Conservation (phyloP, 2,113 vertebrate genomes). For the Rhabdomys dilectus region DNA sequence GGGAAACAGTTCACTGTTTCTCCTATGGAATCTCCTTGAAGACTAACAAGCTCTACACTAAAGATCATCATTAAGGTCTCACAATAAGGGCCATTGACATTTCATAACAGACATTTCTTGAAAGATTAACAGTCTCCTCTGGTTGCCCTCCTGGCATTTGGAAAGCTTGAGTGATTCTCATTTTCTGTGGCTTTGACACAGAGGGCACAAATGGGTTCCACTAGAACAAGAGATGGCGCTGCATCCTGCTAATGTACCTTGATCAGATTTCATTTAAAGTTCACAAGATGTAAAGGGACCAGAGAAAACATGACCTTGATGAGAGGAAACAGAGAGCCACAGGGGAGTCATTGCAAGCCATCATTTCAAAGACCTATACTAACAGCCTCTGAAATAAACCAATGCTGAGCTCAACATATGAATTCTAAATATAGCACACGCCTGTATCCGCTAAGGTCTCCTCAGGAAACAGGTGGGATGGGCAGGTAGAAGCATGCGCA, state of each 20-base stretch:
- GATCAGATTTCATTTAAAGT: neutral
- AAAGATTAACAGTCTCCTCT: neutral
- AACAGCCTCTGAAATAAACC: slow-evolving; percentile 25
- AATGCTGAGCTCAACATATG: neutral
- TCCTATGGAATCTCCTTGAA: neutral
- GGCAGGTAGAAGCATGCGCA: neutral
- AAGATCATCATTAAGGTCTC: neutral
- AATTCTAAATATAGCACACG: neutral
- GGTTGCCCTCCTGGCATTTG: neutral
- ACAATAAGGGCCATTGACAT: neutral
- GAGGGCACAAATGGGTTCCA: neutral
- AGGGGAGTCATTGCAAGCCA: neutral
- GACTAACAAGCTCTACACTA: slow-evolving; percentile 4
- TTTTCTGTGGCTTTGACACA: neutral
- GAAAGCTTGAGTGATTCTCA: neutral
- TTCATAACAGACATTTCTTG: neutral
- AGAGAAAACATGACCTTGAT: slow-evolving; percentile 33
- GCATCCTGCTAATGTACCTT: neutral
- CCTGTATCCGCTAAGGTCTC: neutral
- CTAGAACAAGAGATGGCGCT: neutral
- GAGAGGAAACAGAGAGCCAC: slow-evolving; percentile 13
- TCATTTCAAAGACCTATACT: slow-evolving; percentile 36
- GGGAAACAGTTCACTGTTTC: neutral
- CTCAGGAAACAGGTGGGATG: neutral
- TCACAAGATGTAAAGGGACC: neutral